Evolutionary conservation across 2,888 invertebrate species (phyloP).

Genomic region (Mimachlamys varia): DNA sequence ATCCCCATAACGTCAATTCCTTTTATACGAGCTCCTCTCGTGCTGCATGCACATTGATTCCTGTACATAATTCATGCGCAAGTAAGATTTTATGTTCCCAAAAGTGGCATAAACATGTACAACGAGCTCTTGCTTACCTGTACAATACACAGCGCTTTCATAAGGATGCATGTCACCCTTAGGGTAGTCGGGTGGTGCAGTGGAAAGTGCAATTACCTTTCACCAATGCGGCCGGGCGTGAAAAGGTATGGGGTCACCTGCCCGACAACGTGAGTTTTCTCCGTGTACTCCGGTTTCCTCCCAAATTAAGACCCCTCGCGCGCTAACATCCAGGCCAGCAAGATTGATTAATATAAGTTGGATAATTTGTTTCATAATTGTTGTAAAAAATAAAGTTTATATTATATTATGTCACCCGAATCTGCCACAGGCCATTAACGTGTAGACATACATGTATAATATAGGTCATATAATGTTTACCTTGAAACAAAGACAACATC

Average conservation of each 20-base stretch:
- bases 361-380: too few relatives aligned
- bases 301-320: too few relatives aligned
- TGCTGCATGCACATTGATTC: slow-evolving; percentile 12
- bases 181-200: too few relatives aligned
- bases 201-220: too few relatives aligned
- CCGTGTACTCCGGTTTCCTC: too few relatives aligned
- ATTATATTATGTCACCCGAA: too few relatives aligned
- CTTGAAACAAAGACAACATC: not conserved
- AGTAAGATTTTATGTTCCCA: not conserved
- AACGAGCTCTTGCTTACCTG: not conserved
- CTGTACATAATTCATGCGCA: not conserved
- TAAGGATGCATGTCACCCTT: not conserved
- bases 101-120: slow-evolving; percentile 11
- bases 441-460: not conserved
- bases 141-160: not conserved
- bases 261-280: too few relatives aligned
- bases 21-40: not conserved
- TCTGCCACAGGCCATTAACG: not conserved
- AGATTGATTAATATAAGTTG: too few relatives aligned
- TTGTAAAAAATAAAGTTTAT: too few relatives aligned
- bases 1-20: not conserved
- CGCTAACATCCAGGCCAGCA: too few relatives aligned
- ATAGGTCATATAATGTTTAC: not conserved
- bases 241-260: too few relatives aligned
- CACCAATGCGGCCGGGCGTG: too few relatives aligned